These are phyloP conservation scores for Pseudopodoces humilis DNA, from an alignment of 2,113 vertebrate species.

Conservation along the genomic window DNA sequence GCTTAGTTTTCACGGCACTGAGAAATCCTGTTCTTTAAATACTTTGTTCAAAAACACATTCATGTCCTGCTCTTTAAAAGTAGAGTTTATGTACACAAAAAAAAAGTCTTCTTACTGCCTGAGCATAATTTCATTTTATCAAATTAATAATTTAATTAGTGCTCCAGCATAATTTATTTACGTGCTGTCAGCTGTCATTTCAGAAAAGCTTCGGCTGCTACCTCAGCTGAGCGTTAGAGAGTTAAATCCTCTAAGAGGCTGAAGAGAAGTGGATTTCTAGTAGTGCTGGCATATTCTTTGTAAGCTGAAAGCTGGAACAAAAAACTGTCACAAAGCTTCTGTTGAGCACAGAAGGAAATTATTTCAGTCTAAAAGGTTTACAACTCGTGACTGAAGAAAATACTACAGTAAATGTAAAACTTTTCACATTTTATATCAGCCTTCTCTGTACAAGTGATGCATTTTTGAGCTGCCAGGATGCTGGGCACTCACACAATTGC, in stretches of 20 bases:
- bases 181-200: background rate
- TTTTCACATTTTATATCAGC: background rate
- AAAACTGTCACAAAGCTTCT: background rate
- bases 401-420: background rate
- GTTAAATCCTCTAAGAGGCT: background rate
- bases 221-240: background rate
- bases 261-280: background rate
- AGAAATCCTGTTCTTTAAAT: background rate
- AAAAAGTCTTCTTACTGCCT: background rate
- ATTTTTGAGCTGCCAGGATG: background rate
- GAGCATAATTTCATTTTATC: background rate
- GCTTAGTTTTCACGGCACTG: background rate
- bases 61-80: background rate
- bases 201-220: background rate
- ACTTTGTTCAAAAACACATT: background rate
- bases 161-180: background rate
- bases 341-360: background rate
- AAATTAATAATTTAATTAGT: background rate
- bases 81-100: background rate
- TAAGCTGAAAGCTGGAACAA: background rate
- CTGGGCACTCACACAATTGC: background rate
- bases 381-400: background rate
- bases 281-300: background rate
- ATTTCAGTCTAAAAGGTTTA: background rate
- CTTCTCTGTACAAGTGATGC: background rate